Evolutionary conservation across 1,140 invertebrate species (phyloP), one percentile per base, ranked within the genome.

Genomic region (Drosophila cardini): DNA sequence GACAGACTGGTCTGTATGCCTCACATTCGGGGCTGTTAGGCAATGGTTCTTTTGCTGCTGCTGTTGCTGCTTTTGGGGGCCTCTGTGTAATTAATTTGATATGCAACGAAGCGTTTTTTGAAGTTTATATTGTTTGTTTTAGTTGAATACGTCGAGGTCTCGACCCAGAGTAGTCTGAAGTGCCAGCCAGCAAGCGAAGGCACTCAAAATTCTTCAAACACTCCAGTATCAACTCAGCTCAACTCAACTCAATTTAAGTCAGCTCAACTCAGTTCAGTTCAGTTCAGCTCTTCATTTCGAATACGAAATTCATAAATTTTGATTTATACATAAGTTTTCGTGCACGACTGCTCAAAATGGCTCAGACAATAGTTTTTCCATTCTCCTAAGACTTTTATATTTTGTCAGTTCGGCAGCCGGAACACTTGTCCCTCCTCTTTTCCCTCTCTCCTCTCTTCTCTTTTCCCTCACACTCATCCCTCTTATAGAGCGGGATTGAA

Each of bases 71-170:
- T 64, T 76, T 87, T 76, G 58, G 80, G 76, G 60, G 72, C 65
- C 75, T 78, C 72, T 70, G 57, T 80, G 83, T 87, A 89, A 87
- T 87, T 87, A 87, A 87, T 87, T 87, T 87, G 84, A 87, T 87
- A 87, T 87, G 83, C 83, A 89, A 89, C 83, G 79, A 87, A 89
- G 84, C 83, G 84, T 89, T 87, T 85, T 84, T 72, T 86, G 72
- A 87, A 84, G 84, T 89, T 89, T 87, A 80, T 87, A 89, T 89
- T 87, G 84, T 87, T 89, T 87, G 84, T 80, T 72, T 89, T 89
- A 87, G 72, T 89, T 70, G 72, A 86, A 76, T 72, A 67, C 77
- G 70, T 63, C 48, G 52, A 48, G 72, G 61, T 55, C 81, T 73
- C 76, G 71, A 79, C 75, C 76, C 81, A 72, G 72, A 79, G 72